Percentiles rank a stretch among this genome's conserved stretches.
Evolutionary conservation across 1,140 invertebrate genomes (phyloP).

Genomic region (Tribolium castaneum): DNA sequence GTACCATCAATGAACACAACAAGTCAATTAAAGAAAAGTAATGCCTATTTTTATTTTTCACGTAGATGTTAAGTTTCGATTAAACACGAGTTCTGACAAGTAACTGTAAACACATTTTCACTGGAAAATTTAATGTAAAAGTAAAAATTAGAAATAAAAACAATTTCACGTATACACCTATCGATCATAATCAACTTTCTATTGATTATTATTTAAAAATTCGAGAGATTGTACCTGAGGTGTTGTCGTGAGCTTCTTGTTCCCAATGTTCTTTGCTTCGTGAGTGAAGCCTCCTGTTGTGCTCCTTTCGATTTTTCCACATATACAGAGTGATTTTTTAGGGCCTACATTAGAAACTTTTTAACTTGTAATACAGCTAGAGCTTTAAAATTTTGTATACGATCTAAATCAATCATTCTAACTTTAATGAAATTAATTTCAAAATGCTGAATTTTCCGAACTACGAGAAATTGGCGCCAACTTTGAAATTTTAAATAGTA

Average conservation of each 20-base stretch:
- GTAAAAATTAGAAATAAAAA: neutral
- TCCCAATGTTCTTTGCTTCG: neutral
- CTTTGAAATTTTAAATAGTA: too few species aligned
- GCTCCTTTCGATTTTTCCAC: neutral
- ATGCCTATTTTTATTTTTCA: neutral
- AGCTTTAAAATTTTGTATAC: too few species aligned
- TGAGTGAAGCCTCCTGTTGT: neutral
- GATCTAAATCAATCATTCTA: too few species aligned
- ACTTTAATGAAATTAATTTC: too few species aligned
- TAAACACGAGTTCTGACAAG: too few species aligned
- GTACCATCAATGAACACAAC: neutral
- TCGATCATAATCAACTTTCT: neutral
- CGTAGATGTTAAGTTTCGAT: neutral
- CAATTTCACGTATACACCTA: neutral
- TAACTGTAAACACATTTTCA: too few species aligned
- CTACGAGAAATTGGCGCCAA: too few species aligned
- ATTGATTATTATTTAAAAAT: neutral
- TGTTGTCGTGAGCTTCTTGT: slow-evolving; percentile 14
- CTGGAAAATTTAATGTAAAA: neutral
- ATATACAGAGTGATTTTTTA: too few species aligned
- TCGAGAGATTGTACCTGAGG: neutral
- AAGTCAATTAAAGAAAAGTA: neutral
- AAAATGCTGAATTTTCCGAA: too few species aligned
- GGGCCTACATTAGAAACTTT: too few species aligned
- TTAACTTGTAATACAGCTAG: too few species aligned